These are phyloP conservation scores for Styela plicata DNA, from an alignment of 23 tunicate species.

Conservation along the genomic window DNA sequence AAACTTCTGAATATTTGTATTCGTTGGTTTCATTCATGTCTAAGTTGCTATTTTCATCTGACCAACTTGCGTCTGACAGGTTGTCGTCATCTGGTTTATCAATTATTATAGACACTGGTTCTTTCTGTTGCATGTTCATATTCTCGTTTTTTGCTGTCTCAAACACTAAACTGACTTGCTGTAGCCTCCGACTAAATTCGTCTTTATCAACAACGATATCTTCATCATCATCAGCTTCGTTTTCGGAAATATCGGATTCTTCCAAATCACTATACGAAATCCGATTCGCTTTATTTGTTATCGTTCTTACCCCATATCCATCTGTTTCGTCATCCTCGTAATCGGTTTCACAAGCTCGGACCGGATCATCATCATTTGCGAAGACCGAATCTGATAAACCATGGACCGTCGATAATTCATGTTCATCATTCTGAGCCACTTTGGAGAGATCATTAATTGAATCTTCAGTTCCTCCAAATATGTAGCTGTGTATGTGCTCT, in stretches of 20 bases:
- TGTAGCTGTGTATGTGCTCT: background rate
- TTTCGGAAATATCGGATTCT: constrained; percentile 34
- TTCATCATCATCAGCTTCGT: constrained; percentile 32
- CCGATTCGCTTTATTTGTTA: background rate
- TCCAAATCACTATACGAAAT: constrained; percentile 31
- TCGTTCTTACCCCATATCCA: background rate
- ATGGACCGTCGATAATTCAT: background rate
- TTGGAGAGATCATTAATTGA: background rate
- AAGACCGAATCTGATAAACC: constrained; percentile 18
- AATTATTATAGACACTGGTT: background rate
- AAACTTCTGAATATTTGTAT: constrained; percentile 2
- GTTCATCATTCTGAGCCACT: background rate
- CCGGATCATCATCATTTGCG: background rate
- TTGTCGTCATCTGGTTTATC: constrained; percentile 16
- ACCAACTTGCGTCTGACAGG: background rate
- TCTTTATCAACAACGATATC: constrained; percentile 12
- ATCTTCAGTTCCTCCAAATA: background rate
- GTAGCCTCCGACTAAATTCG: constrained; percentile 23
- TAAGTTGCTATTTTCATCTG: background rate
- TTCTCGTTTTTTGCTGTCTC: constrained; percentile 11
- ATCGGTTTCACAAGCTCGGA: constrained; percentile 2
- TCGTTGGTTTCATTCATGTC: background rate
- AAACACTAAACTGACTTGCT: constrained; percentile 31
- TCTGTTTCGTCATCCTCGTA: constrained; percentile 12
- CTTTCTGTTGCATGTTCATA: background rate